Base-by-base conservation (phyloP, 2,113 vertebrate genomes). In the Haemorhous mexicanus region DNA sequence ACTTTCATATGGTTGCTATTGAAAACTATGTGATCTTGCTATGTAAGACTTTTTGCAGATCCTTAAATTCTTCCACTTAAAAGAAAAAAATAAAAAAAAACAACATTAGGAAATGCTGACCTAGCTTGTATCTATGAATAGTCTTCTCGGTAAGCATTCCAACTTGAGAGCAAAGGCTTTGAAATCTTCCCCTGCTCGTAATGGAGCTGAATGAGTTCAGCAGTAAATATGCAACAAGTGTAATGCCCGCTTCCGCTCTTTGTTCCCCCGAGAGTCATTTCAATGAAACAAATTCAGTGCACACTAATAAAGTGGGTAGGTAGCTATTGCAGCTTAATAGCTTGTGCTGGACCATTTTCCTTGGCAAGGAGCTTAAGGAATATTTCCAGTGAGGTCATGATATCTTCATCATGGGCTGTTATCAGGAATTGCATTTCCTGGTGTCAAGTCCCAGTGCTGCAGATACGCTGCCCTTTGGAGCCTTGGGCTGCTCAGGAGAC, bases 221-320 rank as follows among this genome's bases (percentile, higher is more conserved):
- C 1, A 2, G 93, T 94, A 88, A 96, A 95, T 89, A 95, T 81
- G 91, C 94, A 96, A 90, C 95, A 94, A 95, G 89, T 94, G 93
- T 64, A 94, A 84, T 61, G 86, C 84, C 83, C 11, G 10, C 56
- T 97, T 95, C 95, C 52, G 5, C 46, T 68, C 93, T 72, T 94
- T 87, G 86, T 82, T 97, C 96, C 84, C 84, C 66, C 0, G 76
- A 32, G 89, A 92, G 86, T 70, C 91, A 33, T 92, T 95, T 27
- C 59, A 90, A 59, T 33, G 26, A 88, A 94, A 76, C 84, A 97
- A 95, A 90, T 90, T 67, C 95, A 68, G 68, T 13, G 56, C 61
- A 46, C 56, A 3, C 69, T 92, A 97, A 96, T 95, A 52, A 95
- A 97, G 80, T 75, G 86, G 61, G 86, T 59, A 93, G 91, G 93